Percentiles rank a stretch among this genome's conserved stretches.
Conservation (phyloP, 2,113 vertebrate species). For the Capreolus pygargus region DNA sequence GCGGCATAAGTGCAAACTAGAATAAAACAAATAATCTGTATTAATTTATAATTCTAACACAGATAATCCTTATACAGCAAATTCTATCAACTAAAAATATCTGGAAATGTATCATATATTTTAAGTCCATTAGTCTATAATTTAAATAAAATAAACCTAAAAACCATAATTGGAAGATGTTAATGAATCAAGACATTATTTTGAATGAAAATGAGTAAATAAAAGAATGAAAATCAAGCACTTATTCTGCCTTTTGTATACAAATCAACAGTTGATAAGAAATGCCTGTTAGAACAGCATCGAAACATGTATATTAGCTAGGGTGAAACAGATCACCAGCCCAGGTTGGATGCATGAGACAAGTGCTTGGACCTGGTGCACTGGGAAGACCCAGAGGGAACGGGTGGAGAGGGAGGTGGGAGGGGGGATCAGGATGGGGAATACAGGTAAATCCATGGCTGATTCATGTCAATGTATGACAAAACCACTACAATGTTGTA, state of each 20-base stretch:
- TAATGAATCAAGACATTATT: background rate
- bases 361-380: too few species aligned
- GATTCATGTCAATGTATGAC: too few species aligned
- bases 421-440: too few species aligned
- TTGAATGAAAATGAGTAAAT: constrained; percentile 14
- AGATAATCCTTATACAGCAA: background rate
- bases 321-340: too few species aligned
- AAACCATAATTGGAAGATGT: background rate
- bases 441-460: too few species aligned
- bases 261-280: background rate
- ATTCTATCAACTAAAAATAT: constrained; percentile 34
- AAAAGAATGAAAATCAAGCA: constrained; percentile 29
- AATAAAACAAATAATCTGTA: constrained; percentile 64
- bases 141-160: constrained; percentile 32
- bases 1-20: constrained; percentile 94
- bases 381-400: too few species aligned
- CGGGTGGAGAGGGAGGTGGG: too few species aligned
- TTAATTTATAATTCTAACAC: constrained; percentile 43
- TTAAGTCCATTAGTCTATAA: constrained; percentile 28
- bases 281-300: background rate
- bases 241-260: constrained; percentile 9
- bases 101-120: background rate
- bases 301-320: too few species aligned
- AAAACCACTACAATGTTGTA: too few species aligned
- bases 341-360: too few species aligned